These are phyloP conservation scores for Hycleus cichorii DNA, from an alignment of 1,140 invertebrate species.

Conservation along the genomic window DNA sequence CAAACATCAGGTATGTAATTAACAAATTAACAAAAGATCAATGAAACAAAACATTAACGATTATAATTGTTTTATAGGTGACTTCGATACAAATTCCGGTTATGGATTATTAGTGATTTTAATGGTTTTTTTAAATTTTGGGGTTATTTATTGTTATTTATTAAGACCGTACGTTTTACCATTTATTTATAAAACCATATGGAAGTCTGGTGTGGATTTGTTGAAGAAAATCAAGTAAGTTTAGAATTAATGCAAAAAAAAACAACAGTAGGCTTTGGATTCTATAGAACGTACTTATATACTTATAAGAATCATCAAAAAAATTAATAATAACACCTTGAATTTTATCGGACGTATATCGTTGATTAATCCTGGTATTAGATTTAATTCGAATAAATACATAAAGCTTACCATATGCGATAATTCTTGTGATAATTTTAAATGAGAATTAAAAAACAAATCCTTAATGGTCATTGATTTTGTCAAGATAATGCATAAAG, in stretches of 20 bases:
- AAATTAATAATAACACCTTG: too few species aligned
- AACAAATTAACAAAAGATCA: background rate
- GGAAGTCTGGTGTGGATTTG: slow-evolving; percentile 25
- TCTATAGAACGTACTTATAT: too few species aligned
- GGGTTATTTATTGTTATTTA: slow-evolving; percentile 57
- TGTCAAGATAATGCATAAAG: background rate
- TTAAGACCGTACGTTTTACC: slow-evolving; percentile 52
- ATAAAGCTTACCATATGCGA: background rate
- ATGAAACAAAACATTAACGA: background rate
- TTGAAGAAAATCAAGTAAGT: slow-evolving; percentile 18
- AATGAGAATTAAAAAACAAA: too few species aligned
- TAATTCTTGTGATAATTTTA: too few species aligned
- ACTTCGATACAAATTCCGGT: slow-evolving; percentile 44
- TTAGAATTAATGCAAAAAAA: too few species aligned
- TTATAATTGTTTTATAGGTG: slow-evolving; percentile 31
- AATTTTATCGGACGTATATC: too few species aligned
- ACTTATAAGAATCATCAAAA: background rate
- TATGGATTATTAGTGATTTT: slow-evolving; percentile 67
- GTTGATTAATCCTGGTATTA: too few species aligned
- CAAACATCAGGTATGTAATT: slow-evolving; percentile 19
- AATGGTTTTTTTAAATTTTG: slow-evolving; percentile 52
- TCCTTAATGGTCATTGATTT: too few species aligned
- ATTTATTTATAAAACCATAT: slow-evolving; percentile 39
- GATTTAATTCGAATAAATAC: too few species aligned
- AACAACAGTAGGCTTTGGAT: too few species aligned